Evolutionary conservation across 2,113 vertebrate genomes (phyloP), one percentile per base, ranked within the genome.

Genomic region (Chinchilla lanigera): DNA sequence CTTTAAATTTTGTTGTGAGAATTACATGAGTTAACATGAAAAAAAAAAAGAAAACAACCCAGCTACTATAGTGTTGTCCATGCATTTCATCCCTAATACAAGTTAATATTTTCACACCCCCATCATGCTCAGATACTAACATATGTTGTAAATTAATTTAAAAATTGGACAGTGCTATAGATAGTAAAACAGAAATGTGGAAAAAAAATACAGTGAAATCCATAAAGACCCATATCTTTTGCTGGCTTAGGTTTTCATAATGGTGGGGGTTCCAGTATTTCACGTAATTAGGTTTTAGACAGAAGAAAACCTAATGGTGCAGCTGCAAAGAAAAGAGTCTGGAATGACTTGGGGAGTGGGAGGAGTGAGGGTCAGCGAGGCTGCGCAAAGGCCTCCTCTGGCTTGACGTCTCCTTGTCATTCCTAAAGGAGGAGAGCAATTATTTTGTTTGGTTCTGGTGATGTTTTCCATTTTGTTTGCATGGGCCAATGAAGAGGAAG

Each of bases 311-410:
- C 12, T 5, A 30, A 1, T 8, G 33, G 56, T n/a, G 12, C 54
- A 47, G 75, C 35, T 19, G 0, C 0, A 56, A 67, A 73, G 85
- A 12, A 75, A 16, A 54, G 0, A 19, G 22, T 50, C 2, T 12
- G 3, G 4, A 22, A 2, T 1, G 33, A 71, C 4, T 0, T 0
- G 1, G 38, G 20, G 47, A 33, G 13, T 0, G 0, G 7, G 19
- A 61, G 41, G 47, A 22, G 20, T 12, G 30, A 19, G 61, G 82
- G 20, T 20, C 14, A 1, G 7, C 28, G 5, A 4, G 26, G 41
- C 16, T 81, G 61, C 65, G 28, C 24, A 26, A 54, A 7, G 6
- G 20, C 33, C 78, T 77, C 7, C 60, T 91, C 84, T 52, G 24
- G 17, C 1, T 52, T 26, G 14, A 7, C 58, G 54, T 71, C 22